A percentile compares a stretch with the other conserved stretches of the same genome.
Evolutionary conservation across 1,140 invertebrate genomes (phyloP).

Genomic region (Atta cephalotes): DNA sequence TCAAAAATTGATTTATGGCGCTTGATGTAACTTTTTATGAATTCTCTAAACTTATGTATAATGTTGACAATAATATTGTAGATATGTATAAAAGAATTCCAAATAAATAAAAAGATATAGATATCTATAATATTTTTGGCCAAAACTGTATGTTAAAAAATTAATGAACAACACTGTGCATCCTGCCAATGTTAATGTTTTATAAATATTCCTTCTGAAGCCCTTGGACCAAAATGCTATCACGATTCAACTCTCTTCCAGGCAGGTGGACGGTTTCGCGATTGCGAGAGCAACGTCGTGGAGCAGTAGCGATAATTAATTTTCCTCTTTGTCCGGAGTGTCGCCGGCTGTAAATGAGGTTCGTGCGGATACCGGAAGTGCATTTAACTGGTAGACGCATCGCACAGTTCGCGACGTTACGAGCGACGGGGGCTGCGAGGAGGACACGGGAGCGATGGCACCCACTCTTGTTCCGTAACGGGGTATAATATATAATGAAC

Average conservation of each 20-base stretch:
- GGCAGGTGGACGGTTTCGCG: conserved; percentile 29
- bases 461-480: conserved; percentile 71
- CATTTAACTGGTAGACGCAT: conserved; percentile 72
- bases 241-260: conserved; percentile 25
- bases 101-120: no score
- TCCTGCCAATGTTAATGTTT: neutral
- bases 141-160: neutral
- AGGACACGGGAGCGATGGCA: conserved; percentile 24
- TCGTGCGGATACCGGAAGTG: conserved; percentile 73
- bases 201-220: neutral
- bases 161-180: neutral
- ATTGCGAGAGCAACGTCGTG: conserved; percentile 7
- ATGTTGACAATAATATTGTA: no score
- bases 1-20: no score
- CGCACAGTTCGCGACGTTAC: conserved; percentile 56
- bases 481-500: conserved; percentile 76
- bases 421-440: conserved; percentile 6
- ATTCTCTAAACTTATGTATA: no score
- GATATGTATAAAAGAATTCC: no score
- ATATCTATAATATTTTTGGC: no score
- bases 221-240: neutral
- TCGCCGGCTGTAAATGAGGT: conserved; percentile 59
- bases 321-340: conserved; percentile 50
- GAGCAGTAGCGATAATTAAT: conserved; percentile 67
- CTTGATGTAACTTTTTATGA: no score